These are phyloP conservation scores for Platycnemis pennipes DNA, from an alignment of 2,888 invertebrate genomes.

Conservation along the genomic window DNA sequence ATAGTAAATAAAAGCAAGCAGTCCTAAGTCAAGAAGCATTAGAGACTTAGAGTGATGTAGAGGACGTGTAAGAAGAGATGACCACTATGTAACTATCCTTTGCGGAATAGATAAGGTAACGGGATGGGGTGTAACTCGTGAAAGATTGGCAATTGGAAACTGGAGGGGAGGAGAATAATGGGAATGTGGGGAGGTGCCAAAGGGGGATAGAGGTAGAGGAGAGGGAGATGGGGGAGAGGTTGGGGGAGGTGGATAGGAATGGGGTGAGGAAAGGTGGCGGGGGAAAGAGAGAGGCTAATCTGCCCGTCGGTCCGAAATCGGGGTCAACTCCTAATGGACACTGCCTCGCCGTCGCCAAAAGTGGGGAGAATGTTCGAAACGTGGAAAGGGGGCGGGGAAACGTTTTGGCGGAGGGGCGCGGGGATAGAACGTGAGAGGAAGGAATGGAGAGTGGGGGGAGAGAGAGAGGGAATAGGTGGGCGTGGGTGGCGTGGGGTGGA, in stretches of 20 bases:
- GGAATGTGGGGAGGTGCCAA: not conserved
- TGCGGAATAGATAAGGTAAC: too few species aligned
- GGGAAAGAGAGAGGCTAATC: slow-evolving; percentile 4
- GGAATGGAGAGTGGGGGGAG: not conserved
- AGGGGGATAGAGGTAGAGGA: not conserved
- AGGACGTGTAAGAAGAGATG: too few species aligned
- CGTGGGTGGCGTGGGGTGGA: not conserved
- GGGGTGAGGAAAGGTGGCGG: not conserved
- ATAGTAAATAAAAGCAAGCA: too few species aligned
- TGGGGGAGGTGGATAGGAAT: not conserved
- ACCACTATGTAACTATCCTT: too few species aligned
- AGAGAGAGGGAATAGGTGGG: not conserved
- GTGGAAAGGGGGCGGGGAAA: not conserved
- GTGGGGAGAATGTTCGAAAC: not conserved
- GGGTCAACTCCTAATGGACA: slow-evolving; percentile 65
- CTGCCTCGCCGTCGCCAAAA: slow-evolving; percentile 27
- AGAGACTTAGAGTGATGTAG: too few species aligned
- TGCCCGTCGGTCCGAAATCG: slow-evolving; percentile 52
- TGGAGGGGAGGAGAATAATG: not conserved
- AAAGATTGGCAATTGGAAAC: not conserved
- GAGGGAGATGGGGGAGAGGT: not conserved
- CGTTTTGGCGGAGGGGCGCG: not conserved
- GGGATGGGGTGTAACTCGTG: too few species aligned
- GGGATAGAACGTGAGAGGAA: not conserved
- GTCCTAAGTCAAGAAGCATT: too few species aligned